Conservation (phyloP, 2,113 vertebrate genomes). For the Melanerpes formicivorus region DNA sequence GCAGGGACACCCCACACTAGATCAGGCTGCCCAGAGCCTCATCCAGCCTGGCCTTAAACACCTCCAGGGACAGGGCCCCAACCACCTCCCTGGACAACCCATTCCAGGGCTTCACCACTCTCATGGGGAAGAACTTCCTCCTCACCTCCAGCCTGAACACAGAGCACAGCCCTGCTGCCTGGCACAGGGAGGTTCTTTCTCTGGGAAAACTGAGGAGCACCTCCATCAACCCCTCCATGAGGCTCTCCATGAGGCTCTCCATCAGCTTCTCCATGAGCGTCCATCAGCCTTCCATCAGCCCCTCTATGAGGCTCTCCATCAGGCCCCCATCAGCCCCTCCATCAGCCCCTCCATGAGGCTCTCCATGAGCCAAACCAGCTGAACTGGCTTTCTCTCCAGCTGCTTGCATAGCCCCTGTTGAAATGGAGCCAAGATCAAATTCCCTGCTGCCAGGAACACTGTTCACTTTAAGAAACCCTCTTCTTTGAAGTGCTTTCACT, state of each 20-base stretch:
- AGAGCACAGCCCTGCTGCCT: background rate
- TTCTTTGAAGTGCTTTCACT: constrained; percentile 26
- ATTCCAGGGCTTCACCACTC: no score
- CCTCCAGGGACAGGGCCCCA: no score
- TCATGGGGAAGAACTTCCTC: no score
- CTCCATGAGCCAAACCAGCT: background rate
- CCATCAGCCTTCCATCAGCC: background rate
- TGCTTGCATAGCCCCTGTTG: background rate
- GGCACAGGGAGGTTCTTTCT: background rate
- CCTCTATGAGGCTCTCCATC: background rate
- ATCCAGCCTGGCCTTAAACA: no score
- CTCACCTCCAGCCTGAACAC: no score
- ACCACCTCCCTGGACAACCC: no score
- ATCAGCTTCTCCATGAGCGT: background rate
- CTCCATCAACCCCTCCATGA: background rate
- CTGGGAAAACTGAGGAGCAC: constrained; percentile 1
- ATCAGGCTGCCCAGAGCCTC: no score
- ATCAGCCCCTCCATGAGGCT: background rate
- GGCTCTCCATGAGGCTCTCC: background rate
- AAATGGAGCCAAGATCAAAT: constrained; percentile 19
- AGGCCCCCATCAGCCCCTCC: background rate
- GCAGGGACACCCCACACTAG: no score
- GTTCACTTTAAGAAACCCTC: constrained; percentile 25
- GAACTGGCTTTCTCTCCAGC: constrained; percentile 28
- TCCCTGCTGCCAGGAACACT: constrained; percentile 5